phyloP scores from a whole-genome alignment of 2,888 invertebrate species.

The Caenorhabditis angaria region DNA sequence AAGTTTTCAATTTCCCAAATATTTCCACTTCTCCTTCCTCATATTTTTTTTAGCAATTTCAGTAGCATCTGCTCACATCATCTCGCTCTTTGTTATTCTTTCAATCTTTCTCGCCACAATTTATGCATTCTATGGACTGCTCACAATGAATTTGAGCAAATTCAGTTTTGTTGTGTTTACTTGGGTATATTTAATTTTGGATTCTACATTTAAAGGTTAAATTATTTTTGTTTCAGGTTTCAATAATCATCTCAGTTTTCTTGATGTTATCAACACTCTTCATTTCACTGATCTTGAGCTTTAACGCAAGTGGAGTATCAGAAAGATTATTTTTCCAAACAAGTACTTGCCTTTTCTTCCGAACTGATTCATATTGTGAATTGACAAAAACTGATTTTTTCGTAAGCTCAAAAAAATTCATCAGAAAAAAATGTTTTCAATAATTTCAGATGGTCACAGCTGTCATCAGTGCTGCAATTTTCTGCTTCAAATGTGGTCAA shows the following conservation, averaged over 20 bases:
- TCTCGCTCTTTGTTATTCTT: slow-evolving; percentile 20
- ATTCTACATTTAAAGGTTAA: background rate
- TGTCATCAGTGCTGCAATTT: slow-evolving; percentile 10
- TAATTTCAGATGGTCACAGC: slow-evolving; percentile 19
- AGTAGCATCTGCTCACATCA: slow-evolving; percentile 31
- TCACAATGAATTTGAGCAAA: slow-evolving; percentile 29
- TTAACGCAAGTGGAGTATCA: slow-evolving; percentile 10
- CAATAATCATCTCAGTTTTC: background rate
- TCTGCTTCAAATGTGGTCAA: slow-evolving; percentile 22
- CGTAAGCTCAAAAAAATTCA: background rate
- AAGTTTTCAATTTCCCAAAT: background rate
- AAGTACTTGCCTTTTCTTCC: slow-evolving; percentile 21
- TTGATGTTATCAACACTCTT: background rate
- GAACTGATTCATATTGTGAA: slow-evolving; percentile 21
- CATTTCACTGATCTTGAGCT: slow-evolving; percentile 15
- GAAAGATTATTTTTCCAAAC: background rate
- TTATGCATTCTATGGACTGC: slow-evolving; percentile 31
- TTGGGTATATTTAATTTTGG: slow-evolving; percentile 20
- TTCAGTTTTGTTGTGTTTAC: slow-evolving; percentile 21
- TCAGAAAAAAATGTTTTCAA: background rate
- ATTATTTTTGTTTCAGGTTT: background rate
- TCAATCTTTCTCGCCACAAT: slow-evolving; percentile 18
- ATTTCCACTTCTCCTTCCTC: background rate
- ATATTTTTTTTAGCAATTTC: slow-evolving; percentile 34
- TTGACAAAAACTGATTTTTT: slow-evolving; percentile 18